These are phyloP conservation scores for Metopia argyrocephala DNA, from an alignment of 2,888 invertebrate species.

Conservation along the genomic window DNA sequence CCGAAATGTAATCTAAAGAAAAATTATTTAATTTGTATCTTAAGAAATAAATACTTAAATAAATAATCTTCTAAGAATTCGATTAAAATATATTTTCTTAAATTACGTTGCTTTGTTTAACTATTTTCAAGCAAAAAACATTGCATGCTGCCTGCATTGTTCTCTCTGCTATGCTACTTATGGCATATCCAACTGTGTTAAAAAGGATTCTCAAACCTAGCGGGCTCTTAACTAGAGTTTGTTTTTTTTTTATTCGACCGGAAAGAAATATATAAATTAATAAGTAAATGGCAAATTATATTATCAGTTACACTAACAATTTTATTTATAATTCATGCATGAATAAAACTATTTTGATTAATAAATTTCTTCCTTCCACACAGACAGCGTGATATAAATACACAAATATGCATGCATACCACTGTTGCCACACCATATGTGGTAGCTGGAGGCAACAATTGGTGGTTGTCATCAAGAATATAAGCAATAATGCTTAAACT, in stretches of 20 bases:
- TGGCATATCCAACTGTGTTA: neutral
- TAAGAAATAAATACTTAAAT: too few species aligned
- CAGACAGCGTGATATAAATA: neutral
- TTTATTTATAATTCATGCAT: conserved; percentile 37
- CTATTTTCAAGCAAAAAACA: too few species aligned
- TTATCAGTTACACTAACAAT: conserved; percentile 62
- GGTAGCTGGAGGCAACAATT: conserved; percentile 66
- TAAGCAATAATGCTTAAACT: conserved; percentile 48
- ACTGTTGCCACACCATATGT: conserved; percentile 63
- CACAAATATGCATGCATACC: neutral
- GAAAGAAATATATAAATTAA: conserved; percentile 24
- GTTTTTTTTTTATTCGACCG: neutral
- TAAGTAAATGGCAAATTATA: conserved; percentile 56
- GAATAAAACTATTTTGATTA: conserved; percentile 12
- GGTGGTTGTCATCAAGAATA: conserved; percentile 63
- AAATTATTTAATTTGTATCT: too few species aligned
- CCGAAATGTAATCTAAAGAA: too few species aligned
- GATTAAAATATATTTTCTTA: too few species aligned
- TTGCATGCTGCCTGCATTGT: too few species aligned
- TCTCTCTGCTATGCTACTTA: neutral
- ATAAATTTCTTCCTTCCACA: neutral
- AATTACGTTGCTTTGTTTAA: too few species aligned
- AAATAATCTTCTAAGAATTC: too few species aligned
- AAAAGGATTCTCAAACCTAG: neutral
- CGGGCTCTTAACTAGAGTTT: neutral